These are phyloP conservation scores for Discoglossus pictus DNA, from an alignment of 2,797 vertebrate species.

Conservation along the genomic window DNA sequence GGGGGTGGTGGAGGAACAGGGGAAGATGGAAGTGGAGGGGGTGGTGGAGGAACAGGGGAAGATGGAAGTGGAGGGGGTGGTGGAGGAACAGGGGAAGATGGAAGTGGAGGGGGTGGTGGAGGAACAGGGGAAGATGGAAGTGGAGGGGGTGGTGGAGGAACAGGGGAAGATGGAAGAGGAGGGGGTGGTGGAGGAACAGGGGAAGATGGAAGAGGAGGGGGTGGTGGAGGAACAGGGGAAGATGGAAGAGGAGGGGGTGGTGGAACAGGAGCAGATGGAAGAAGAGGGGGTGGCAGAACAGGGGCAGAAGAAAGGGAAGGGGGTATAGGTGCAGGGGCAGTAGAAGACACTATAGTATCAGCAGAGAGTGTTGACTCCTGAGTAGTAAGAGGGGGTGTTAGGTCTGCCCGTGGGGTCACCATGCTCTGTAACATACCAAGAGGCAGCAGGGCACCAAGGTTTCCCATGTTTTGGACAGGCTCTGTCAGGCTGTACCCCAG, in stretches of 20 bases:
- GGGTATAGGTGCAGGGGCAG: not conserved
- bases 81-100: not conserved
- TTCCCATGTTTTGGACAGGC: conserved; percentile 84
- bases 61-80: not conserved
- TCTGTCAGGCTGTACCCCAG: conserved; percentile 79
- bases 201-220: not conserved
- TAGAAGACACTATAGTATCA: not conserved
- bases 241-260: conserved; percentile 38
- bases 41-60: not conserved
- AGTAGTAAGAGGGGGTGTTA: not conserved
- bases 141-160: not conserved
- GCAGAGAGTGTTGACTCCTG: not conserved
- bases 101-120: not conserved
- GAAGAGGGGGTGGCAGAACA: too few species aligned
- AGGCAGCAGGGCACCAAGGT: conserved; percentile 74
- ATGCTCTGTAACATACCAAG: conserved; percentile 70
- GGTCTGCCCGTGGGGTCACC: not conserved
- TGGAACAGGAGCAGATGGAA: not conserved
- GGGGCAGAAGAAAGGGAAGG: not conserved
- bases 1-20: not conserved
- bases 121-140: not conserved
- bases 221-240: conserved; percentile 1
- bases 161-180: not conserved
- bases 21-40: not conserved
- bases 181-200: too few species aligned